These are phyloP conservation scores for Cheirogaleus major DNA, from an alignment of 2,797 vertebrate species.

Conservation along the genomic window DNA sequence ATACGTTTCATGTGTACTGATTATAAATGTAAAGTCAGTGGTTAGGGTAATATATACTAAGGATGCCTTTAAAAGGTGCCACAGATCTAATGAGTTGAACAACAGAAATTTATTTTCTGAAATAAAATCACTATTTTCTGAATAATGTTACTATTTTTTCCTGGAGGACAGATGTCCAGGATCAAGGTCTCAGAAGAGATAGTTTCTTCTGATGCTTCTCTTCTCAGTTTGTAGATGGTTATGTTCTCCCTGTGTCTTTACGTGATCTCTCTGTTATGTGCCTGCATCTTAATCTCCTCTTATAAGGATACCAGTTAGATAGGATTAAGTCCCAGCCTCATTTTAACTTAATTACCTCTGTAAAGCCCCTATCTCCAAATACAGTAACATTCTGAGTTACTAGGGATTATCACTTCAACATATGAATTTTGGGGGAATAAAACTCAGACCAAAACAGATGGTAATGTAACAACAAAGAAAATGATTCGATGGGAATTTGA, in stretches of 20 bases:
- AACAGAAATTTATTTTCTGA: neutral
- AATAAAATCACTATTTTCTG: no score
- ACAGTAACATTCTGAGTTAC: neutral
- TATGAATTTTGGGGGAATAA: neutral
- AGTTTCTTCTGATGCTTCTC: neutral
- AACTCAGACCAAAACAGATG: neutral
- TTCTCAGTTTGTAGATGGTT: neutral
- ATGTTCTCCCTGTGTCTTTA: neutral
- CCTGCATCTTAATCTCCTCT: neutral
- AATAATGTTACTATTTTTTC: neutral
- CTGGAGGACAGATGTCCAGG: neutral
- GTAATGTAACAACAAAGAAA: neutral
- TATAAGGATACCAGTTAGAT: neutral
- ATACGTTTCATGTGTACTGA: neutral
- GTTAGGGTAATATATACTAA: neutral
- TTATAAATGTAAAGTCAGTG: neutral
- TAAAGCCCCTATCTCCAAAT: neutral
- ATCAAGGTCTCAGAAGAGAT: neutral
- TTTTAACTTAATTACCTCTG: neutral
- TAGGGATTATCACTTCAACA: neutral
- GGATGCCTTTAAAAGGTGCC: neutral
- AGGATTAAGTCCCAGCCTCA: neutral
- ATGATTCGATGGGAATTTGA: neutral
- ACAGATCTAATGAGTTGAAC: neutral
- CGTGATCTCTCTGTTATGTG: neutral